Evolutionary conservation across 2,113 vertebrate genomes (phyloP).

Genomic region (Speoplatyrhinus poulsoni): DNA sequence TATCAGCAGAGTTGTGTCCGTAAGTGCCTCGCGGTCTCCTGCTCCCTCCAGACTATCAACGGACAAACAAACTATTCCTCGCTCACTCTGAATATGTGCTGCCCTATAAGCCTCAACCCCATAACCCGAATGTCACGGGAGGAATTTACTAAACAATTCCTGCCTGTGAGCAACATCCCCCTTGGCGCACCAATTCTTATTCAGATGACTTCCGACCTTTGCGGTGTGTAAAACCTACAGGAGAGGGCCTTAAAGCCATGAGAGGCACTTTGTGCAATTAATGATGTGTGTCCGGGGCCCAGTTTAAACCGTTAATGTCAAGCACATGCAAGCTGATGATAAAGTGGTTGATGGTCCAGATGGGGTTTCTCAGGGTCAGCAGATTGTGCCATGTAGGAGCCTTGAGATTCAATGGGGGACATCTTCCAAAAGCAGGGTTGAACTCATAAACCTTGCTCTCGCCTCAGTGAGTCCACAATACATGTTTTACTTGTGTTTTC

Average conservation of each 20-base stretch:
- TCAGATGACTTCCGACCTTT: constrained; percentile 48
- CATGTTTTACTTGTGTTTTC: too few relatives aligned
- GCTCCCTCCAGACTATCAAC: constrained; percentile 37
- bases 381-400: constrained; percentile 16
- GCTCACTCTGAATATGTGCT: constrained; percentile 52
- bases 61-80: constrained; percentile 49
- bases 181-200: neutral
- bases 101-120: neutral
- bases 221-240: constrained; percentile 17
- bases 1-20: constrained; percentile 48
- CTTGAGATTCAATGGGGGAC: constrained; percentile 39
- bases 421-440: constrained; percentile 1
- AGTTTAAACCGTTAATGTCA: constrained; percentile 12
- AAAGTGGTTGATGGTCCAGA: constrained; percentile 13
- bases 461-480: too few relatives aligned
- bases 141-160: neutral
- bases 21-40: constrained; percentile 32
- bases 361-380: constrained; percentile 21
- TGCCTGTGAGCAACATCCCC: neutral
- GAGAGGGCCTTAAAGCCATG: constrained; percentile 4
- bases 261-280: constrained; percentile 19
- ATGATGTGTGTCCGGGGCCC: constrained; percentile 41
- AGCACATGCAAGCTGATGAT: constrained; percentile 8
- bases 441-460: neutral
- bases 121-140: constrained; percentile 20